Evolutionary conservation across 37 sponge, comb jelly and placozoan species (phyloP).

Genomic region (Aplysina aerophoba): DNA sequence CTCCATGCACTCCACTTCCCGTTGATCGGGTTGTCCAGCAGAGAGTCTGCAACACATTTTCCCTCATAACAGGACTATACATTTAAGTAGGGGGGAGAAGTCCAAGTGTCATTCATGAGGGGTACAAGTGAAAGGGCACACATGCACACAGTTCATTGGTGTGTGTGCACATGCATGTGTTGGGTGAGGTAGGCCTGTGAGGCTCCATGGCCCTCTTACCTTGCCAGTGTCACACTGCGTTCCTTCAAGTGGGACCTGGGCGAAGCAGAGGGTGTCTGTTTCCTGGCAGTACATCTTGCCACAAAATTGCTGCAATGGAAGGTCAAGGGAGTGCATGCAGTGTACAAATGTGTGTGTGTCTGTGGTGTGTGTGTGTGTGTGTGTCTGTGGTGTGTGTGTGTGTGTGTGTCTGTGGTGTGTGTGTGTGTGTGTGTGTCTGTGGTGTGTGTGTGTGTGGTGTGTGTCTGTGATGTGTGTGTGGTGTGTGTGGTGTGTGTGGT

Average conservation of each 20-base stretch:
- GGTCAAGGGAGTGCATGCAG: too few relatives aligned
- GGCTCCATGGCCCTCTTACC: too few relatives aligned
- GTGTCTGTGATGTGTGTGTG: too few relatives aligned
- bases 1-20: conserved; percentile 24
- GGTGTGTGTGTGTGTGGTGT: too few relatives aligned
- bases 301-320: neutral
- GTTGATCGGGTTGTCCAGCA: neutral
- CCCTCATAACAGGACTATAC: conserved; percentile 12
- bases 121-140: neutral
- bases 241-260: neutral
- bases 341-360: neutral
- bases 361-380: too few relatives aligned
- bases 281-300: too few relatives aligned
- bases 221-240: neutral
- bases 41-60: neutral
- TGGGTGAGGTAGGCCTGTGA: too few relatives aligned
- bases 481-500: too few relatives aligned
- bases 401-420: too few relatives aligned
- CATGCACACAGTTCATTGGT: conserved; percentile 15
- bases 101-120: neutral
- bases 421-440: too few relatives aligned
- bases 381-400: too few relatives aligned
- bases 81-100: neutral
- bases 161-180: conserved; percentile 23
- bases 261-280: neutral